Conservation (phyloP, 1,140 invertebrate genomes). For the Zaprionus davidi region DNA sequence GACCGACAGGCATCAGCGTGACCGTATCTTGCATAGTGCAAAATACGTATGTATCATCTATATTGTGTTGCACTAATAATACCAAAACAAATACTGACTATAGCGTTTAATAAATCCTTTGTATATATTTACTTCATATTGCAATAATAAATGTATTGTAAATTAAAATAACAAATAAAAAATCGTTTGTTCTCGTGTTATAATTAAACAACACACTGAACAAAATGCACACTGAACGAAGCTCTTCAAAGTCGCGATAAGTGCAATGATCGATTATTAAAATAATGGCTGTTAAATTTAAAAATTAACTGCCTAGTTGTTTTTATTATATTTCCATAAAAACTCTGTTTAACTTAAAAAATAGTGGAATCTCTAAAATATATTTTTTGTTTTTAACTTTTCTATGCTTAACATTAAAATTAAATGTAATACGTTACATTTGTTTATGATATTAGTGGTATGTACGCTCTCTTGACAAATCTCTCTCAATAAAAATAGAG, state of each 20-base stretch:
- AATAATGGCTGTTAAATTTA: not conserved
- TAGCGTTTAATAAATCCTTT: not conserved
- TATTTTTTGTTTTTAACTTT: not conserved
- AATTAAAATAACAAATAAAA: not conserved
- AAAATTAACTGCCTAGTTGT: not conserved
- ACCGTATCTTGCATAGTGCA: slow-evolving; percentile 14
- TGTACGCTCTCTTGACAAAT: slow-evolving; percentile 4
- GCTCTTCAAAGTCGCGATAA: not conserved
- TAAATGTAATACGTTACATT: not conserved
- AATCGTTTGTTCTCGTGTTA: too few species aligned
- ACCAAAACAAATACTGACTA: not conserved
- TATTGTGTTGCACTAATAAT: not conserved
- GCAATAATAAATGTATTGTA: not conserved
- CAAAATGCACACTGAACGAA: slow-evolving; percentile 12
- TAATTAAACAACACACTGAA: not conserved
- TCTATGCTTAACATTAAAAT: not conserved
- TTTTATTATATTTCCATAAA: not conserved
- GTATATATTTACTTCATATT: not conserved
- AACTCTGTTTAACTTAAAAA: not conserved
- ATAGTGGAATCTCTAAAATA: not conserved
- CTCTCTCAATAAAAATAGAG: not conserved
- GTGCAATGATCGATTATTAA: not conserved
- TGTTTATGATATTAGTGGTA: not conserved
- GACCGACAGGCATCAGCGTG: slow-evolving; percentile 32
- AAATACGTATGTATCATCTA: not conserved